A percentile compares a stretch with the other conserved stretches of the same genome.
Conservation (phyloP, 2,888 invertebrate species). For the Galerucella nymphaeae region DNA sequence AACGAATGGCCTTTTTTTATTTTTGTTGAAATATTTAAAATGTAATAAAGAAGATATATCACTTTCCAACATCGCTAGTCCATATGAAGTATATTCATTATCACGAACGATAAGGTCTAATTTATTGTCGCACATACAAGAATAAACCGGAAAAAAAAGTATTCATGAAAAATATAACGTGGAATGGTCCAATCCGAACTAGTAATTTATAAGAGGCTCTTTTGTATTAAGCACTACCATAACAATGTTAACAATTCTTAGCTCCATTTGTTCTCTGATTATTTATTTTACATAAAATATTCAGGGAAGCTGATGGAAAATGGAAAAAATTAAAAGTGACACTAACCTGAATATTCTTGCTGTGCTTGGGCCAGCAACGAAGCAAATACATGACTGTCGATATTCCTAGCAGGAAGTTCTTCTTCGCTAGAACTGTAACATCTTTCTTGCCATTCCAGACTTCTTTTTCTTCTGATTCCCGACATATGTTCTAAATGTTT, state of each 20-base stretch:
- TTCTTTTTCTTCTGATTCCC: constrained; percentile 68
- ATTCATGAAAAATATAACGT: constrained; percentile 8
- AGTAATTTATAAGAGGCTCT: neutral
- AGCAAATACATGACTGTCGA: constrained; percentile 70
- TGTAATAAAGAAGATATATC: constrained; percentile 41
- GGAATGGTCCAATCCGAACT: neutral
- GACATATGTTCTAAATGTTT: constrained; percentile 37
- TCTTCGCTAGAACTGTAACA: constrained; percentile 70
- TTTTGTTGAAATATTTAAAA: constrained; percentile 28
- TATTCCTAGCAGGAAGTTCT: constrained; percentile 63
- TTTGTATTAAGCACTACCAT: too few relatives aligned
- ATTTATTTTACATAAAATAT: too few relatives aligned
- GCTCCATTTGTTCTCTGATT: too few relatives aligned
- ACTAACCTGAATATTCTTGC: constrained; percentile 69
- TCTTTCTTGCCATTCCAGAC: constrained; percentile 70
- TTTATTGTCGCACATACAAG: constrained; percentile 30
- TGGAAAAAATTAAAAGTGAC: too few relatives aligned
- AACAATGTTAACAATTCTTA: too few relatives aligned
- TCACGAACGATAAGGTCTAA: constrained; percentile 36
- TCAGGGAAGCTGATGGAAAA: too few relatives aligned
- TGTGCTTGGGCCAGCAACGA: constrained; percentile 70
- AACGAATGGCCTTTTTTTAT: neutral
- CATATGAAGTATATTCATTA: constrained; percentile 43
- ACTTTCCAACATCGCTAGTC: constrained; percentile 29
- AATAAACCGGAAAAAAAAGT: constrained; percentile 23